A percentile compares a stretch with the other conserved stretches of the same genome.
These are phyloP conservation scores for Mimumesa dahlbomi DNA, from an alignment of 2,888 invertebrate species.

Conservation along the genomic window DNA sequence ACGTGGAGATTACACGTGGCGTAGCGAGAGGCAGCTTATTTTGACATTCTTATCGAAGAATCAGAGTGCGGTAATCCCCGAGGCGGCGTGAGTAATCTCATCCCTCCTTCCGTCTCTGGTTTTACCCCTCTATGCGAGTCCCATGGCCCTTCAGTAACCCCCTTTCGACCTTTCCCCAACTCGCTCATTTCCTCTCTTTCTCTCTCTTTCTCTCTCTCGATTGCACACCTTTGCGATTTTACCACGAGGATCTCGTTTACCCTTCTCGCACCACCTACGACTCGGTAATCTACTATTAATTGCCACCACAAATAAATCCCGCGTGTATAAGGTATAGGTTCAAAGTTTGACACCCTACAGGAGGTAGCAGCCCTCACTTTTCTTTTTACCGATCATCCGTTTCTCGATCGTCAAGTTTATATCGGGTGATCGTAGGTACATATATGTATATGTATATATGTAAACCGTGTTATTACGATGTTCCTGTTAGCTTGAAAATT, in stretches of 20 bases:
- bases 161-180: conserved; percentile 52
- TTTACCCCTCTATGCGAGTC: conserved; percentile 40
- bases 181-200: conserved; percentile 41
- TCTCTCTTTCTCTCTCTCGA: conserved; percentile 13
- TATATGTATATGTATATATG: too few species aligned
- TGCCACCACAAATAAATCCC: conserved; percentile 76
- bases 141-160: conserved; percentile 57
- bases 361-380: too few species aligned
- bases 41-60: conserved; percentile 80
- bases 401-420: background rate
- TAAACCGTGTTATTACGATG: background rate
- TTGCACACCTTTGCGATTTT: conserved; percentile 13
- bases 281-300: conserved; percentile 79
- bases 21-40: conserved; percentile 74
- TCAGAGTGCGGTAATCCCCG: conserved; percentile 78
- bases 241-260: conserved; percentile 47
- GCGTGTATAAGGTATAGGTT: conserved; percentile 55
- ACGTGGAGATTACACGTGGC: conserved; percentile 68
- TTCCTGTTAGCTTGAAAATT: background rate
- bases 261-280: conserved; percentile 54
- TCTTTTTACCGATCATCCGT: background rate
- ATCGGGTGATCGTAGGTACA: too few species aligned
- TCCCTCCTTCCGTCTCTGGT: conserved; percentile 54
- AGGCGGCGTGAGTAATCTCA: conserved; percentile 77
- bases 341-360: conserved; percentile 58